Evolutionary conservation across 2,888 invertebrate species (phyloP).

Genomic region (Habroteleia sp.): DNA sequence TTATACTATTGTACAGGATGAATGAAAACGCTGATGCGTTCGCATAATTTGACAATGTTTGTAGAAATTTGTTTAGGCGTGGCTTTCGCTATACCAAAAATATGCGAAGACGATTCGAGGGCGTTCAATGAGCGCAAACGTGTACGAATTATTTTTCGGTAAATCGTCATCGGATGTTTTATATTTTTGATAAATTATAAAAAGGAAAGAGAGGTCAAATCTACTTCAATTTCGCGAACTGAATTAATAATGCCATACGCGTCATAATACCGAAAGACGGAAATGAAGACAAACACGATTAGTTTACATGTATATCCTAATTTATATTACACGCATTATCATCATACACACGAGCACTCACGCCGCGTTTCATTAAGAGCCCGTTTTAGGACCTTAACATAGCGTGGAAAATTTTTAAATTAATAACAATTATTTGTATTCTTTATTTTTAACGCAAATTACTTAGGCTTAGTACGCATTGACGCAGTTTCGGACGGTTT

Average conservation of each 20-base stretch:
- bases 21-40: slow-evolving; percentile 29
- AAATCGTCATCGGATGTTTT: too few relatives aligned
- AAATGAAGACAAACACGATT: slow-evolving; percentile 64
- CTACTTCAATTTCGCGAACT: slow-evolving; percentile 49
- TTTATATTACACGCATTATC: slow-evolving; percentile 66
- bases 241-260: slow-evolving; percentile 72
- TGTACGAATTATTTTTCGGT: too few relatives aligned
- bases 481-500: slow-evolving; percentile 18
- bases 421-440: slow-evolving; percentile 1
- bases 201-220: slow-evolving; percentile 11
- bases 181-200: slow-evolving; percentile 8
- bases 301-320: slow-evolving; percentile 65
- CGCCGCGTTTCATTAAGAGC: slow-evolving; percentile 49
- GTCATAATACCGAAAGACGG: slow-evolving; percentile 61
- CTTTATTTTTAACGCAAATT: slow-evolving; percentile 1
- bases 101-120: slow-evolving; percentile 13
- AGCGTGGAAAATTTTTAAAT: slow-evolving; percentile 12
- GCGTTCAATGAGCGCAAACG: too few relatives aligned
- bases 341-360: slow-evolving; percentile 56
- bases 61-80: slow-evolving; percentile 8
- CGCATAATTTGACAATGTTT: slow-evolving; percentile 18
- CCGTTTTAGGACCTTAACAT: slow-evolving; percentile 37
- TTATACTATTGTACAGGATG: slow-evolving; percentile 36
- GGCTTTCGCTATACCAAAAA: slow-evolving; percentile 21
- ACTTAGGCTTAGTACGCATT: slow-evolving; percentile 5